A percentile compares a stretch with the other conserved stretches of the same genome.
These are phyloP conservation scores for Myrmecophaga tridactyla DNA, from an alignment of 2,113 vertebrate species.

Conservation along the genomic window DNA sequence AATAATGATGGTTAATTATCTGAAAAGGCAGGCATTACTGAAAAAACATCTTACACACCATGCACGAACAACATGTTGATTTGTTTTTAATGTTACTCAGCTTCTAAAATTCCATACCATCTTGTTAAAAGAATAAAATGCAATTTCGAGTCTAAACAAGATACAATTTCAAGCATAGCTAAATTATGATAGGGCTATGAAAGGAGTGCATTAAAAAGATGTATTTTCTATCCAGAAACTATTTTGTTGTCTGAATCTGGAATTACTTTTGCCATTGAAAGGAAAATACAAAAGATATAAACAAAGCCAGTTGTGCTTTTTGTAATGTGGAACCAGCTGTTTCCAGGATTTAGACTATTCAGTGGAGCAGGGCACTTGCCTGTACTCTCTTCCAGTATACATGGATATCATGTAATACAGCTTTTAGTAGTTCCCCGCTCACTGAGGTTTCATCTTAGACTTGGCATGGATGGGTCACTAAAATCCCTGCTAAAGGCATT, in stretches of 20 bases:
- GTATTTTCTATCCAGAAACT: neutral
- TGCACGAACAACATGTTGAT: constrained; percentile 54
- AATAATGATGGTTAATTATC: constrained; percentile 72
- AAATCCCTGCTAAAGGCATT: neutral
- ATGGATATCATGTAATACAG: neutral
- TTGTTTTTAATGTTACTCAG: constrained; percentile 52
- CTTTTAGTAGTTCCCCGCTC: neutral
- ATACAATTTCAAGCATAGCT: constrained; percentile 56
- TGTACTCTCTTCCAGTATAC: neutral
- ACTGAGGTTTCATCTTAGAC: neutral
- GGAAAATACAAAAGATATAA: neutral
- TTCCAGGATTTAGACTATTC: neutral
- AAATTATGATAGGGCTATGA: constrained; percentile 18
- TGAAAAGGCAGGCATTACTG: constrained; percentile 54
- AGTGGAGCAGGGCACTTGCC: neutral
- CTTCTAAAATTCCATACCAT: constrained; percentile 42
- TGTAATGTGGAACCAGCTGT: neutral
- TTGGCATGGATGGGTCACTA: neutral
- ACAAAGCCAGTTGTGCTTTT: neutral
- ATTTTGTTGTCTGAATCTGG: neutral
- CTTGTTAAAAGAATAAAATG: constrained; percentile 64
- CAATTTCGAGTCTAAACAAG: constrained; percentile 61
- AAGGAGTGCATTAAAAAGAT: neutral
- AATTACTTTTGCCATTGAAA: constrained; percentile 19
- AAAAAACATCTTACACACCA: constrained; percentile 10